phyloP scores from a whole-genome alignment of 2,113 vertebrate species.

The Addax nasomaculatus region DNA sequence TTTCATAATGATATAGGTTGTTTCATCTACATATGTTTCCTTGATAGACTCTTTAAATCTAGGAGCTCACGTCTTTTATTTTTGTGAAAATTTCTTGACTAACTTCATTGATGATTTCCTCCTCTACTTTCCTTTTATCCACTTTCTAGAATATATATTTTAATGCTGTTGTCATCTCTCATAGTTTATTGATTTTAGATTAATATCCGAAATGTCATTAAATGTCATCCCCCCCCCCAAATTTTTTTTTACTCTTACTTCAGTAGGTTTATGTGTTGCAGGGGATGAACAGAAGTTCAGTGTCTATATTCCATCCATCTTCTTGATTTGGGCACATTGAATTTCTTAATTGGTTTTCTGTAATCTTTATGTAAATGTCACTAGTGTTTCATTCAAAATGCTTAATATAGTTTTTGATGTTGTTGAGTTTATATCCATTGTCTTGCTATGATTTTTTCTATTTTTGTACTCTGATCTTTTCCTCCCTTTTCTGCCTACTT shows the following conservation, averaged over 20 bases:
- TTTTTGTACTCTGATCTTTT: background rate
- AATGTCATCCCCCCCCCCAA: rapidly evolving
- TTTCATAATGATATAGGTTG: background rate
- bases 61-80: background rate
- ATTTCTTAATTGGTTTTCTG: background rate
- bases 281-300: background rate
- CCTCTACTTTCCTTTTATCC: background rate
- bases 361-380: background rate
- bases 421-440: background rate
- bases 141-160: background rate
- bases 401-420: background rate
- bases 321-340: background rate
- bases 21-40: background rate
- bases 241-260: background rate
- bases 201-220: background rate
- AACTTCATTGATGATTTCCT: background rate
- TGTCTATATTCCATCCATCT: background rate
- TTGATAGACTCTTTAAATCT: background rate
- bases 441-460: background rate
- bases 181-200: background rate
- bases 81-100: background rate
- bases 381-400: background rate
- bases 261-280: background rate
- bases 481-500: background rate
- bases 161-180: background rate